Evolutionary conservation across 2,888 invertebrate genomes (phyloP).

Genomic region (Endotricha flammealis): DNA sequence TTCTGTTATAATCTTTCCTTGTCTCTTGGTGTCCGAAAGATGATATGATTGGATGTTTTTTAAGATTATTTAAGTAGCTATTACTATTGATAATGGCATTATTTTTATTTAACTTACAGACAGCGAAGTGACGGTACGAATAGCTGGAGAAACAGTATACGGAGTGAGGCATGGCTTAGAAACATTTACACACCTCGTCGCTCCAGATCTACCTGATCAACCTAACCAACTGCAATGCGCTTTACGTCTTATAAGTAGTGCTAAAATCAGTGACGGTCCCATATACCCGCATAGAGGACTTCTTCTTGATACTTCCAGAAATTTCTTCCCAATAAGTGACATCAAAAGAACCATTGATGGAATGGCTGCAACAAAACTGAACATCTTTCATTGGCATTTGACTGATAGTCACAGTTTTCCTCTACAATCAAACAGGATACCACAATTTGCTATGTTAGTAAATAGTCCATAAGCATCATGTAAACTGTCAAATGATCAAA

Average conservation of each 20-base stretch:
- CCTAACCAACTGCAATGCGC: constrained; percentile 46
- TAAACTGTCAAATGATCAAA: too few relatives aligned
- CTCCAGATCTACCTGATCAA: constrained; percentile 2
- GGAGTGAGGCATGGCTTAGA: constrained; percentile 88
- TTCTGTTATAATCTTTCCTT: too few relatives aligned
- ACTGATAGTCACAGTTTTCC: constrained; percentile 96
- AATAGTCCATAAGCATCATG: too few relatives aligned
- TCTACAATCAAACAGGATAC: constrained; percentile 84
- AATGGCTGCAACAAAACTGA: constrained; percentile 93
- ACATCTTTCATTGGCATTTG: constrained; percentile 95
- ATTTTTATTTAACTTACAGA: constrained; percentile 45
- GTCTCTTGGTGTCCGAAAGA: too few relatives aligned
- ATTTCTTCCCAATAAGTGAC: constrained; percentile 85
- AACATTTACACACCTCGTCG: constrained; percentile 82
- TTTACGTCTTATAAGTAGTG: constrained; percentile 80
- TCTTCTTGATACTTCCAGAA: constrained; percentile 92
- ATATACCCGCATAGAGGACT: constrained; percentile 91
- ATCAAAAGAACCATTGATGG: constrained; percentile 87
- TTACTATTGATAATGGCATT: too few relatives aligned
- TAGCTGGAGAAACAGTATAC: constrained; percentile 80
- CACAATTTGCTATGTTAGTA: constrained; percentile 82
- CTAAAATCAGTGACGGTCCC: constrained; percentile 86
- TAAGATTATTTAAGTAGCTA: too few relatives aligned
- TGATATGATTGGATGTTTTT: too few relatives aligned
- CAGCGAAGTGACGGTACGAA: constrained; percentile 68